These are phyloP conservation scores for Tamandua tetradactyla DNA, from an alignment of 2,797 vertebrate species.

Conservation along the genomic window DNA sequence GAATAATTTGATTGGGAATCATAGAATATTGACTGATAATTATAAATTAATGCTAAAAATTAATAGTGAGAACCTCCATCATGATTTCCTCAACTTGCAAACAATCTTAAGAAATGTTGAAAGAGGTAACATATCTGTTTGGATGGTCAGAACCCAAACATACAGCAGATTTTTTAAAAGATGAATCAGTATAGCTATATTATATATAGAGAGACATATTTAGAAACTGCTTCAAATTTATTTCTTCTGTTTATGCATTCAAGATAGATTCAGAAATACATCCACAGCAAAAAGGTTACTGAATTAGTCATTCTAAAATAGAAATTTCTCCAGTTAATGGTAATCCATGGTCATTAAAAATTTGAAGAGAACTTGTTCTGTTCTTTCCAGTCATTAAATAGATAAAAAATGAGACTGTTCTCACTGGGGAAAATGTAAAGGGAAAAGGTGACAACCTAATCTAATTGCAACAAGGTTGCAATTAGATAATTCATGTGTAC, in stretches of 20 bases:
- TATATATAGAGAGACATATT: not conserved
- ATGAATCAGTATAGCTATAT: not conserved
- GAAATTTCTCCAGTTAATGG: not conserved
- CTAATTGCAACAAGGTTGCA: not conserved
- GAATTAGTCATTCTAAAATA: not conserved
- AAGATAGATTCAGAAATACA: not conserved
- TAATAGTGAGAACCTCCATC: not conserved
- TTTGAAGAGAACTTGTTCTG: not conserved
- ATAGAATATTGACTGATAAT: constrained; percentile 8
- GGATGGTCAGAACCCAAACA: not conserved
- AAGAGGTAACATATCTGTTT: not conserved
- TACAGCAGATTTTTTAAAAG: not conserved
- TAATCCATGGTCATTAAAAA: not conserved
- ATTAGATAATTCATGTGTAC: not conserved
- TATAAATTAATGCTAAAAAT: not conserved
- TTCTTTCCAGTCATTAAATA: constrained; percentile 9
- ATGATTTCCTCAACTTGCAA: not conserved
- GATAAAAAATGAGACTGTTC: not conserved
- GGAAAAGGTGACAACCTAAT: not conserved
- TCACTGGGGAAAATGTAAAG: not conserved
- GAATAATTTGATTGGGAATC: not conserved
- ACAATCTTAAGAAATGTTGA: not conserved
- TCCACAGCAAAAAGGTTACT: not conserved
- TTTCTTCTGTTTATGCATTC: not conserved
- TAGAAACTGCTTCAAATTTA: not conserved